Percentiles rank a stretch among this genome's conserved stretches.
Conservation (phyloP, 2,888 invertebrate species). For the Drosophila macrospina region DNA sequence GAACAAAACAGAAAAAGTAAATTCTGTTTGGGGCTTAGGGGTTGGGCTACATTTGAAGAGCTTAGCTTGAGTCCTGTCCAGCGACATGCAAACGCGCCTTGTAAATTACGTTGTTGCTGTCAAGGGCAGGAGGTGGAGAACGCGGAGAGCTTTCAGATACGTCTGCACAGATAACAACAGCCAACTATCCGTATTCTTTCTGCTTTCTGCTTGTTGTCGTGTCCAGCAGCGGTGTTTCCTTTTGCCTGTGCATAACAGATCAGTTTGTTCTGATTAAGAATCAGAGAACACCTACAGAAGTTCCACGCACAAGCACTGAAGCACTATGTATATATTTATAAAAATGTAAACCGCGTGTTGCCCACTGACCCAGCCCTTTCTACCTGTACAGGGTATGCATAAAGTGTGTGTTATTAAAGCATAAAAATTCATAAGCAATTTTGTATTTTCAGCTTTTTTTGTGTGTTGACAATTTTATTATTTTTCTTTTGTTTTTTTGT, state of each 20-base stretch:
- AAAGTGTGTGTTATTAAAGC: slow-evolving; percentile 20
- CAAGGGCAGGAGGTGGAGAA: slow-evolving; percentile 48
- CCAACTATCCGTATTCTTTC: slow-evolving; percentile 44
- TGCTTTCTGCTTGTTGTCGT: slow-evolving; percentile 47
- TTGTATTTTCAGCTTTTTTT: slow-evolving; percentile 18
- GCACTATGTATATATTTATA: slow-evolving; percentile 1
- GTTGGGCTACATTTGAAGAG: slow-evolving; percentile 28
- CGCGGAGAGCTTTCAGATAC: slow-evolving; percentile 32
- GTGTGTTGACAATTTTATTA: slow-evolving; percentile 35
- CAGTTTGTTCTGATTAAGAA: slow-evolving; percentile 83
- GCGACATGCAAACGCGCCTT: slow-evolving; percentile 76
- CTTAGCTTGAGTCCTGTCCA: slow-evolving; percentile 58
- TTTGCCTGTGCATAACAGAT: slow-evolving; percentile 79
- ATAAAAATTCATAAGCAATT: slow-evolving; percentile 51
- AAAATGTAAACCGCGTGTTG: background rate
- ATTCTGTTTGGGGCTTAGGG: slow-evolving; percentile 27
- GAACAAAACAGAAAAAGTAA: slow-evolving; percentile 25
- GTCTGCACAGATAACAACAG: slow-evolving; percentile 56
- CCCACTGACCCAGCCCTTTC: background rate
- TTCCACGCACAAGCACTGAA: slow-evolving; percentile 20
- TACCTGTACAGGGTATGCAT: slow-evolving; percentile 16
- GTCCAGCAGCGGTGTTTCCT: slow-evolving; percentile 58
- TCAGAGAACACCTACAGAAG: slow-evolving; percentile 53
- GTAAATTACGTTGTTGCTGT: slow-evolving; percentile 71
- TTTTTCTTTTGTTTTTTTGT: too few species aligned